Conservation (phyloP, 2,888 invertebrate species). For the Acanthosepion esculentum region DNA sequence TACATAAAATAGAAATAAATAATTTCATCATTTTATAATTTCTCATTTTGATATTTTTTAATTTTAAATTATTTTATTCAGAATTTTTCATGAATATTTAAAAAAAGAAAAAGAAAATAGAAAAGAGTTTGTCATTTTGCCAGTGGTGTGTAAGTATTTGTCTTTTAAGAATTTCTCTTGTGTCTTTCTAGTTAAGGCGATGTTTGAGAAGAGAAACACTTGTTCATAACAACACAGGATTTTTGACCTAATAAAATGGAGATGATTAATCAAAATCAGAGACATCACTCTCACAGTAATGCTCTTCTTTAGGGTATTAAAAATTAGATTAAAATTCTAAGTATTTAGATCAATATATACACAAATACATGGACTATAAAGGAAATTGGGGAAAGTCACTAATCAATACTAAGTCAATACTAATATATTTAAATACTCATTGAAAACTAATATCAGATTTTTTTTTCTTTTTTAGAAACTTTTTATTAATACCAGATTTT, state of each 20-base stretch:
- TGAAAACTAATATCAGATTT: too few relatives aligned
- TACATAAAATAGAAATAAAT: neutral
- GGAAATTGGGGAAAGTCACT: too few relatives aligned
- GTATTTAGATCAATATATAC: too few relatives aligned
- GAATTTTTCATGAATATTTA: neutral
- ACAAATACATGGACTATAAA: too few relatives aligned
- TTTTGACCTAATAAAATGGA: neutral
- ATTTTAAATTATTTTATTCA: too few relatives aligned
- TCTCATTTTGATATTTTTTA: neutral
- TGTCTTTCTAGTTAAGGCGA: neutral
- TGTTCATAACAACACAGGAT: neutral
- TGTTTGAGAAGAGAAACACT: neutral
- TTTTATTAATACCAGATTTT: too few relatives aligned
- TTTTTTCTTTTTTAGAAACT: too few relatives aligned
- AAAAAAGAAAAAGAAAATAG: neutral
- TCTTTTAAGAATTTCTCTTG: conserved; percentile 22
- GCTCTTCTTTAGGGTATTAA: too few relatives aligned
- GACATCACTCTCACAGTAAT: neutral
- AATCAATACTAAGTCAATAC: too few relatives aligned
- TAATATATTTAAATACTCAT: too few relatives aligned
- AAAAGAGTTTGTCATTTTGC: conserved; percentile 13
- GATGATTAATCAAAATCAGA: neutral
- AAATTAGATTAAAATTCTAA: too few relatives aligned
- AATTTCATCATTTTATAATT: neutral
- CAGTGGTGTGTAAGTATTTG: conserved; percentile 20